Base-by-base conservation (phyloP, 1,140 invertebrate species). In the Zaprionus taronus region DNA sequence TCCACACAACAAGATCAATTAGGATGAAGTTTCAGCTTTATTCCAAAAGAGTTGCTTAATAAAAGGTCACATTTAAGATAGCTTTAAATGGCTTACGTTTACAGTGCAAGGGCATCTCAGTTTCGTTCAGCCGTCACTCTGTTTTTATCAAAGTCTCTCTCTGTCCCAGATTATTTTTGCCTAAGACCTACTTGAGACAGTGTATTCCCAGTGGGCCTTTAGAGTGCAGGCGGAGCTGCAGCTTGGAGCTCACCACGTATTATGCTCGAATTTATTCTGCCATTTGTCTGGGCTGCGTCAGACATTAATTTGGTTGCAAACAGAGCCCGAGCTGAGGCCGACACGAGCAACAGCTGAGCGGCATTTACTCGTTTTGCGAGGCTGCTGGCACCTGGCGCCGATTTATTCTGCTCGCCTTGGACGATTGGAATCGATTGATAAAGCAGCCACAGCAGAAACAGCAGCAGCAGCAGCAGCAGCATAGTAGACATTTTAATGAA, bases 401-500 rank as follows among this genome's bases (percentile, higher is more conserved):
- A 87, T 83, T 80, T 80, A 87, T 83, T 85, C 64, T 78, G 79
- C 69, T 67, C 65, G 38, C 38, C 38, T 47, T 47, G 41, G 41
- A 6, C 41, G 66, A 77, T 55, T 84, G 78, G 57, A 51, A 24
- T 72, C 38, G 65, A 63, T 49, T 65, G 75, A 56, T 62, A 81
- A 65, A 80, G 78, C 78, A 62, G 22, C n/a, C 1, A 22, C 24
- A 26, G 0, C 51, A 20, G 20, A 20, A 20, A 20, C 20, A n/a
- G 51, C 0, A 1, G 5, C 26, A 28, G 26, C 26, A 28, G 26
- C 5, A 28, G 0, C 20, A 20, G 22, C 22, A 26, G n/a, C 53
- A 11, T 49, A 28, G 24, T 55, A 36, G 31, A 51, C 26, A 89
- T 89, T 83, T 83, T 76, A 87, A 89, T 83, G 83, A 87, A 79